phyloP scores from a whole-genome alignment of 2,888 invertebrate genomes.

The Pteria penguin region DNA sequence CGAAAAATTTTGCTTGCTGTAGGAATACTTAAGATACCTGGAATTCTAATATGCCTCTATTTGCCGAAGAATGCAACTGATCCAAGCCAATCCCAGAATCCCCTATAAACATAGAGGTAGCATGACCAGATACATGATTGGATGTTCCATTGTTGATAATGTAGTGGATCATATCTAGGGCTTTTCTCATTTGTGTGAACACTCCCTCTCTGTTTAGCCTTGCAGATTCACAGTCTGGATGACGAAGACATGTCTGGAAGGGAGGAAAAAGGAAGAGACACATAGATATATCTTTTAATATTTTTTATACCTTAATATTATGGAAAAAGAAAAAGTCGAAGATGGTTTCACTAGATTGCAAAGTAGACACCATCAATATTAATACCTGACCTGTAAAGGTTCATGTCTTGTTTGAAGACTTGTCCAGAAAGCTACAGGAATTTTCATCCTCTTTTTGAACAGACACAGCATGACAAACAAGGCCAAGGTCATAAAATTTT shows the following conservation, averaged over 20 bases:
- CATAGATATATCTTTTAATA: too few relatives aligned
- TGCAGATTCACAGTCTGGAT: conserved; percentile 95
- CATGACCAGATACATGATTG: conserved; percentile 56
- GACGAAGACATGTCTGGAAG: conserved; percentile 91
- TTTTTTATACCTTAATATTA: too few relatives aligned
- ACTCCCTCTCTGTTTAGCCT: conserved; percentile 98
- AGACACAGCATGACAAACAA: too few relatives aligned
- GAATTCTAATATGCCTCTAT: conserved; percentile 90
- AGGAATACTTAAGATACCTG: conserved; percentile 82
- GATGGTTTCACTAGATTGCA: too few relatives aligned
- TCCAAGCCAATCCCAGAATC: conserved; percentile 80
- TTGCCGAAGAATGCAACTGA: conserved; percentile 82
- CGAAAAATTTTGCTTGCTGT: neutral
- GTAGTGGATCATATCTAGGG: conserved; percentile 98
- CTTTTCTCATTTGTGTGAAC: conserved; percentile 95
- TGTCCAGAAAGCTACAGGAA: too few relatives aligned
- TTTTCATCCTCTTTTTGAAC: too few relatives aligned
- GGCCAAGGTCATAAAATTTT: too few relatives aligned
- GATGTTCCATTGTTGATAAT: conserved; percentile 96
- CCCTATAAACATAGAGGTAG: conserved; percentile 73
- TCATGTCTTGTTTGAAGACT: too few relatives aligned
- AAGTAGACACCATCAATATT: too few relatives aligned
- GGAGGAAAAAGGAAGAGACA: too few relatives aligned
- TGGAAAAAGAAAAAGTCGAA: too few relatives aligned
- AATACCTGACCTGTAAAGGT: too few relatives aligned